Evolutionary conservation across 2,888 invertebrate species (phyloP), one percentile per base, ranked within the genome.

Genomic region (Boloria euphrosyne): DNA sequence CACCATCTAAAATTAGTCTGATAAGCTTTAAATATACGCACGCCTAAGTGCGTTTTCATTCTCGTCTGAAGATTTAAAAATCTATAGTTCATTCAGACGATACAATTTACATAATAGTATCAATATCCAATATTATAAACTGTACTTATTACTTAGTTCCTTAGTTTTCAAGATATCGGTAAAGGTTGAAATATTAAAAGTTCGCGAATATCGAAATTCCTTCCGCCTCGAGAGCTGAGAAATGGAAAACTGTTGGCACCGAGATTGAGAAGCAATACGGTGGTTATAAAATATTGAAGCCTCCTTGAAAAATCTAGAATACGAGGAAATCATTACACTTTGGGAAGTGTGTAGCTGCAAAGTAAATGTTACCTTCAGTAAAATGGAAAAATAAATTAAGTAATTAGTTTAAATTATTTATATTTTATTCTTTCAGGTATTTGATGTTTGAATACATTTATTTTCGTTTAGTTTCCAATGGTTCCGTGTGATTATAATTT

Each of bases 151-250:
- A 47, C 58, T 59, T 38, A n/a, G 50, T 13, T 17, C 14, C n/a
- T 46, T 50, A 69, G 57, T 65, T 52, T 58, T 62, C 61, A 53
- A 69, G 66, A 69, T 49, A 47, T 54, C 60, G 60, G 63, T 53
- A 59, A 66, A 62, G 61, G 61, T 67, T 67, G 66, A 69, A 67
- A 67, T 69, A 69, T 69, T 69, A 67, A 69, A 64, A 69, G 58
- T 67, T 67, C 64, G 58, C 44, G 50, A 64, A 61, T 58, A 67
- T 69, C 46, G 50, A 67, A 67, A 69, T 69, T 65, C 54, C 49
- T 14, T 31, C 16, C 49, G 47, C 47, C 47, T 27, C n/a, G 58
- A 49, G 31, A 49, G 58, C 38, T 31, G 38, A 49, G 49, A 60
- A 65, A 67, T 66, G 59, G 65, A 63, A 66, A 66, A 67, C 61